These are phyloP conservation scores for Periparus ater DNA, from an alignment of 2,797 vertebrate genomes.

Conservation along the genomic window DNA sequence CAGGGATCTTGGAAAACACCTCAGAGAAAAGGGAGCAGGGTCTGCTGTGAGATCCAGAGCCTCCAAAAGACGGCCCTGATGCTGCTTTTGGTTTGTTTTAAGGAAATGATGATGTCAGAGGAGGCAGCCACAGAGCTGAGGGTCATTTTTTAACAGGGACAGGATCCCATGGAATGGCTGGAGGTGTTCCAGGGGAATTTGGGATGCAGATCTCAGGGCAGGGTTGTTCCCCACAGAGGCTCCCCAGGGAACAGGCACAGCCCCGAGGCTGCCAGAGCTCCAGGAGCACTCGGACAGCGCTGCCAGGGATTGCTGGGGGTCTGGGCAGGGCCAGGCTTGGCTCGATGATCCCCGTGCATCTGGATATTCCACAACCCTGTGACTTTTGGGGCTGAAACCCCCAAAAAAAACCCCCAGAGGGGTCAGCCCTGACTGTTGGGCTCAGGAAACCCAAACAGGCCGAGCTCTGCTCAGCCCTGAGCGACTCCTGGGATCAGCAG, in stretches of 20 bases:
- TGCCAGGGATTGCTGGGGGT: background rate
- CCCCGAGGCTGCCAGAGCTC: background rate
- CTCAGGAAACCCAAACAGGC: background rate
- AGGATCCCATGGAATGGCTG: background rate
- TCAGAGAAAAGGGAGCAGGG: rapidly evolving
- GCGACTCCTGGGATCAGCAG: rapidly evolving
- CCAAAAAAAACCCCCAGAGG: background rate
- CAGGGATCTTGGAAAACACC: background rate
- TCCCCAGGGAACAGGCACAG: background rate
- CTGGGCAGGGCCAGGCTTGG: background rate
- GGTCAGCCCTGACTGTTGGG: too few relatives aligned
- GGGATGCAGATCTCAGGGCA: background rate
- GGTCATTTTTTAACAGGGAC: background rate
- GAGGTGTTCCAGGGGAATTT: background rate
- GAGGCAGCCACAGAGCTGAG: background rate
- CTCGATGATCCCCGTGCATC: rapidly evolving
- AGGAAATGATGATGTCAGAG: background rate
- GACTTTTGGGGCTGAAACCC: background rate
- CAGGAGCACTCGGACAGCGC: rapidly evolving
- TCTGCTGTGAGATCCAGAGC: background rate
- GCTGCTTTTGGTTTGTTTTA: background rate
- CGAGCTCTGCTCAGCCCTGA: background rate
- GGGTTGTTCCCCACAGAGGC: background rate
- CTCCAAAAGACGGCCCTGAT: background rate
- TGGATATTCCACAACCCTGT: background rate